phyloP scores from a whole-genome alignment of 2,797 vertebrate genomes.

The Eurystomus glaucurus region DNA sequence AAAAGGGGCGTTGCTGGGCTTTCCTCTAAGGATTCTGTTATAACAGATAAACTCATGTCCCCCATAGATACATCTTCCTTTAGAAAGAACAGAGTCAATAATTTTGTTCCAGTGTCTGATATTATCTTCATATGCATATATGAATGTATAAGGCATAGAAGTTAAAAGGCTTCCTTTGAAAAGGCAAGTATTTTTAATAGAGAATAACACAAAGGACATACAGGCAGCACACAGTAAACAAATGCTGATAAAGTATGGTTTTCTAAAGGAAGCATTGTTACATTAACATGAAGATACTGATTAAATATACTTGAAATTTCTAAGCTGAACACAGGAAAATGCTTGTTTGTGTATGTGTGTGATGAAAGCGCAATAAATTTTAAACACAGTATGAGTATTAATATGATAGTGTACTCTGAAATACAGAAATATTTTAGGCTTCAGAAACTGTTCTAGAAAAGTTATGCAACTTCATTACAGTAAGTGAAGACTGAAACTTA shows the following conservation, averaged over 20 bases:
- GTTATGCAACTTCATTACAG: neutral
- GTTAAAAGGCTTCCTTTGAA: neutral
- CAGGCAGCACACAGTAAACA: neutral
- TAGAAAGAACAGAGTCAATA: neutral
- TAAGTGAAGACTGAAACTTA: neutral
- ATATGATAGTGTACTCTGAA: neutral
- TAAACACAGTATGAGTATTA: neutral
- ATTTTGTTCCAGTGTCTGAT: neutral
- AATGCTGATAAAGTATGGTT: neutral
- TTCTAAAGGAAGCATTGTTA: neutral
- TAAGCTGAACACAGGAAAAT: neutral
- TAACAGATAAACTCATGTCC: neutral
- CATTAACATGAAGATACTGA: neutral
- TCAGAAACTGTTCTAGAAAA: neutral
- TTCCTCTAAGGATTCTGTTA: neutral
- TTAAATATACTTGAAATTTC: neutral
- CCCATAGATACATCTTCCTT: neutral
- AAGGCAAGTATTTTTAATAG: neutral
- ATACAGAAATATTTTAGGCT: neutral
- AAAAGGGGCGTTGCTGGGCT: neutral
- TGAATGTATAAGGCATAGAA: neutral
- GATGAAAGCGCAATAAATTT: neutral
- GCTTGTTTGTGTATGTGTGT: no score
- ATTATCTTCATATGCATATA: neutral
- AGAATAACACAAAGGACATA: neutral